A percentile compares a stretch with the other conserved stretches of the same genome.
These are phyloP conservation scores for Centrocercus urophasianus DNA, from an alignment of 2,113 vertebrate genomes.

Conservation along the genomic window DNA sequence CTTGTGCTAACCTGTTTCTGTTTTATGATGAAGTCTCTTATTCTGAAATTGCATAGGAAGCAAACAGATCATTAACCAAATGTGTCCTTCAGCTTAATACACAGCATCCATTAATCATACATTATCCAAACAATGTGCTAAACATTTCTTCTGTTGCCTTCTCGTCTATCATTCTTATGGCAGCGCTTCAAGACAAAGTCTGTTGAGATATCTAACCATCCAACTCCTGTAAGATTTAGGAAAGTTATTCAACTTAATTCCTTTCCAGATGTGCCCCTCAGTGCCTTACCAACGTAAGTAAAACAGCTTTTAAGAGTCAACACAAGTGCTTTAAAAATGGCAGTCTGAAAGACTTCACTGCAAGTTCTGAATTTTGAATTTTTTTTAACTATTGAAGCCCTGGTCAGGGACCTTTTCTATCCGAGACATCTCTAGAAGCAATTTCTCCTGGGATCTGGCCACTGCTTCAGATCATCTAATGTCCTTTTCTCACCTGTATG, in stretches of 20 bases:
- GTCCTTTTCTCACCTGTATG: background rate
- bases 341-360: background rate
- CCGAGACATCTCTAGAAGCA: background rate
- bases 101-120: background rate
- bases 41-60: background rate
- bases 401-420: background rate
- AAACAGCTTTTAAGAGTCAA: background rate
- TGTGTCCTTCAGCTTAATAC: background rate
- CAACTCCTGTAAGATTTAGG: background rate
- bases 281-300: background rate
- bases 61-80: background rate
- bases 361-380: background rate
- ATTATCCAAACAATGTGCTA: background rate
- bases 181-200: background rate
- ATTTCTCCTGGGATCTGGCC: background rate
- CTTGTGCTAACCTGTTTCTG: background rate
- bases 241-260: background rate
- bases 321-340: background rate
- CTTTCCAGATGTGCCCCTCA: background rate
- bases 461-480: background rate
- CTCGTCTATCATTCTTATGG: background rate
- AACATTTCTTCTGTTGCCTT: accelerated
- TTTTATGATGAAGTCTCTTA: background rate
- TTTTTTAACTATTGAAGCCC: background rate
- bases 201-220: background rate